Evolutionary conservation across 2,113 vertebrate genomes (phyloP).

Genomic region (Nerophis ophidion): DNA sequence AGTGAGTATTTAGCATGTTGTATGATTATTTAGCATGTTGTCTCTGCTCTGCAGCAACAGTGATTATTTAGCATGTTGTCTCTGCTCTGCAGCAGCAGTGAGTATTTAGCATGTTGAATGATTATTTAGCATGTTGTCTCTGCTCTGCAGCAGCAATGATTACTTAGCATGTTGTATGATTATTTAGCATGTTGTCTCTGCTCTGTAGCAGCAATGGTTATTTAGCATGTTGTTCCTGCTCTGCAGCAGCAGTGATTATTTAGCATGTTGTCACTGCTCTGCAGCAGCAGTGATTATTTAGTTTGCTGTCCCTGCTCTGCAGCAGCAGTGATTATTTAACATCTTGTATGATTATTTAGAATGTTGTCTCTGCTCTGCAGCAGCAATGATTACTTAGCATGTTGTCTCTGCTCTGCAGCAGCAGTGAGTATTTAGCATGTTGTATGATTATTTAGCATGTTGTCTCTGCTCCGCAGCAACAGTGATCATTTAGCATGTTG

Average conservation of each 20-base stretch:
- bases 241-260: too few relatives aligned
- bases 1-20: conserved; percentile 7
- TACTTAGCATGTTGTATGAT: neutral
- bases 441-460: too few relatives aligned
- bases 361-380: neutral
- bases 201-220: neutral
- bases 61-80: conserved; percentile 4
- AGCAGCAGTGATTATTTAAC: too few relatives aligned
- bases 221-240: too few relatives aligned
- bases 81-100: neutral
- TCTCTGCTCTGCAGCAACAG: neutral
- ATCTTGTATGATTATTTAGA: too few relatives aligned
- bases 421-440: conserved; percentile 6
- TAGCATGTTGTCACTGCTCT: too few relatives aligned
- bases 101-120: neutral
- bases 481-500: neutral
- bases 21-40: too few relatives aligned
- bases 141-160: neutral
- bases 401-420: conserved; percentile 1
- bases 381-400: conserved; percentile 7
- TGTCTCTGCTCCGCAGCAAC: neutral
- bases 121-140: too few relatives aligned
- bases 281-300: too few relatives aligned
- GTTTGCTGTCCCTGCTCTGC: too few relatives aligned
- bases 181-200: too few relatives aligned